Base-by-base conservation (phyloP, 2,113 vertebrate species). In the Burhinus oedicnemus region DNA sequence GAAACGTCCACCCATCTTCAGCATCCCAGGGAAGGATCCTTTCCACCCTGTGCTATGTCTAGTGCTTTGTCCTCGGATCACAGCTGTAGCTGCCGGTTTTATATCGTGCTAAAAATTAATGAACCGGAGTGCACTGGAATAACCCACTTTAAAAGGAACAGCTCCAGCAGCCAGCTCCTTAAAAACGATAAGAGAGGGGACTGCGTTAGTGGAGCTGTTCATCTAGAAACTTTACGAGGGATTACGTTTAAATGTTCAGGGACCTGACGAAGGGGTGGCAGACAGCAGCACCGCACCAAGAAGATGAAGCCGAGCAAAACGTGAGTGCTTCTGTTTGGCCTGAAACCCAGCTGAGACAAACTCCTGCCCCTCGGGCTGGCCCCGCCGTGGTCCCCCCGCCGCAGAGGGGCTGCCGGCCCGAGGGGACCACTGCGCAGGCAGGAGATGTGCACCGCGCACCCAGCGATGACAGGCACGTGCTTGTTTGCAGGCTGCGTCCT, bases 31-130 rank as follows among this genome's bases (percentile, higher is more conserved):
- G 40, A 52, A 61, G 47, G 66, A 42, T 70, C 45, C 36, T 65
- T 20, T 16, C 44, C 1, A 8, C 61, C 52, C 66, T 22, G 55
- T 6, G 49, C 81, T 25, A 0, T 15, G 44, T 30, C 65, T 74
- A 11, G 38, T 54, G 72, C 71, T 74, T 49, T 71, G 72, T 90
- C 92, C 95, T 87, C 83, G 66, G 62, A 83, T 87, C 82, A 20
- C 92, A 90, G 83, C 78, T 55, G 72, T 54, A 83, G 77, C 92
- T 92, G 89, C 89, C 68, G 66, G 82, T 51, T 87, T 87, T 83
- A 36, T 61, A 49, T 71, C 83, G 52, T 3, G 62, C 40, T 79
- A 90, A 96, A 92, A 96, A 66, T 79, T 80, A 92, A 87, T 76
- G 95, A 92, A 60, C 44, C 32, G 3, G 57, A 83, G 72, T 57